A percentile compares a stretch with the other conserved stretches of the same genome.
phyloP scores from a whole-genome alignment of 2,797 vertebrate species.

The Holocentrus rufus region DNA sequence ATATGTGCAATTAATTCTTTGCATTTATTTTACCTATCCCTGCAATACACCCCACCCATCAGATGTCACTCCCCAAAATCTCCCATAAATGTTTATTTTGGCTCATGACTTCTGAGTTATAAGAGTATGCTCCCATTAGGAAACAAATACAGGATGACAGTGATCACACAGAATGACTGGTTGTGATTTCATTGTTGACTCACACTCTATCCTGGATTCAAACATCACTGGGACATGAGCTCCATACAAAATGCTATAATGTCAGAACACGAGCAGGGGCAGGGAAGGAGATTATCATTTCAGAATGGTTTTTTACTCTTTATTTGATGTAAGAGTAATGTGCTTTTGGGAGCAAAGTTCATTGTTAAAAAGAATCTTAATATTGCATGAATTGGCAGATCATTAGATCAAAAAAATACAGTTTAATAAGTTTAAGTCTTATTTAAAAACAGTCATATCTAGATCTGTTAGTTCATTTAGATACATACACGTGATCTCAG shows the following conservation, averaged over 20 bases:
- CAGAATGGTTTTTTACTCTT: too few species aligned
- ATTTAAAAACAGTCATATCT: too few species aligned
- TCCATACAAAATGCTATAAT: too few species aligned
- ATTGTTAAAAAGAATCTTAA: too few species aligned
- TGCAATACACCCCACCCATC: not conserved
- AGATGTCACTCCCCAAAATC: not conserved
- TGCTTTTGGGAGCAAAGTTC: too few species aligned
- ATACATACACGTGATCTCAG: not conserved
- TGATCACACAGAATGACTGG: not conserved
- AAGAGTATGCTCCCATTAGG: not conserved
- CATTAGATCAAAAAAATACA: too few species aligned
- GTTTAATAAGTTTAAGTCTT: too few species aligned
- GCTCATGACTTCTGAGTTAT: not conserved
- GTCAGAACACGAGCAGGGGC: too few species aligned
- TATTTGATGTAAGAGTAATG: too few species aligned
- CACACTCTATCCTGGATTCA: not conserved
- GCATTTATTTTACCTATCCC: not conserved
- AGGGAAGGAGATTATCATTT: too few species aligned
- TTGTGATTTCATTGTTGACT: not conserved
- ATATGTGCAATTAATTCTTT: not conserved
- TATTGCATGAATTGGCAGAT: too few species aligned
- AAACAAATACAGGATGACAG: not conserved
- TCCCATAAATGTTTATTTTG: not conserved
- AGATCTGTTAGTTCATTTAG: too few species aligned
- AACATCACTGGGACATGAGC: not conserved